Evolutionary conservation across 2,888 invertebrate species (phyloP).

Genomic region (Axea sp.): DNA sequence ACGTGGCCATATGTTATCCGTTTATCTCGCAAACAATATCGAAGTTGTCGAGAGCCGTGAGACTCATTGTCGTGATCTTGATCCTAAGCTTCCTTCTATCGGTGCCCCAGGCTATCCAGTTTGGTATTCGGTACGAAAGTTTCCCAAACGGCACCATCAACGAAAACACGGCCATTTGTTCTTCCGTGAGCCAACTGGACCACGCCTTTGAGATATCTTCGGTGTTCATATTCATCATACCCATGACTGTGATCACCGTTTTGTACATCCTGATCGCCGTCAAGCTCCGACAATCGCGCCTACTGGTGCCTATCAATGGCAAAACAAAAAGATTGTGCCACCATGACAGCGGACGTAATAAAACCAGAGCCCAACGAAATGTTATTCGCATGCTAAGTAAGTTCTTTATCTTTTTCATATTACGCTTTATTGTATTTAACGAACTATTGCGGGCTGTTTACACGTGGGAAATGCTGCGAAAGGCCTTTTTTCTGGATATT

Average conservation of each 20-base stretch:
- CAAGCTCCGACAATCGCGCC: constrained; percentile 83
- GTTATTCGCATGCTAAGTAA: constrained; percentile 91
- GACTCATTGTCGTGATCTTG: constrained; percentile 88
- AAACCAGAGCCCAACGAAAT: constrained; percentile 81
- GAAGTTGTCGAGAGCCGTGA: constrained; percentile 89
- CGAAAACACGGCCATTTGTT: constrained; percentile 82
- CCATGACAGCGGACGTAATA: constrained; percentile 76
- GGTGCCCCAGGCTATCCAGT: constrained; percentile 89
- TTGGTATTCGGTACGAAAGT: constrained; percentile 84
- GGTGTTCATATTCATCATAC: constrained; percentile 90
- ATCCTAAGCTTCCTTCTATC: constrained; percentile 86
- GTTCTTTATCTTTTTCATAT: too few relatives aligned
- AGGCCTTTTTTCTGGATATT: too few relatives aligned
- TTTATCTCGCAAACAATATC: constrained; percentile 91
- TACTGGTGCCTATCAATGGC: constrained; percentile 80
- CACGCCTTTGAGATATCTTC: constrained; percentile 90
- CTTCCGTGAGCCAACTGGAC: constrained; percentile 82
- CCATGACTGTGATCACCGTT: constrained; percentile 92
- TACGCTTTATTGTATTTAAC: too few relatives aligned
- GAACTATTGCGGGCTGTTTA: too few relatives aligned
- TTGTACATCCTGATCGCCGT: constrained; percentile 89
- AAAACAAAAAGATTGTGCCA: constrained; percentile 80
- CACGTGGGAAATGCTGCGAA: too few relatives aligned
- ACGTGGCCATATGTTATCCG: constrained; percentile 80
- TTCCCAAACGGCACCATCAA: constrained; percentile 77